phyloP scores from a whole-genome alignment of 1,140 invertebrate genomes.

The Cydia strobilella region DNA sequence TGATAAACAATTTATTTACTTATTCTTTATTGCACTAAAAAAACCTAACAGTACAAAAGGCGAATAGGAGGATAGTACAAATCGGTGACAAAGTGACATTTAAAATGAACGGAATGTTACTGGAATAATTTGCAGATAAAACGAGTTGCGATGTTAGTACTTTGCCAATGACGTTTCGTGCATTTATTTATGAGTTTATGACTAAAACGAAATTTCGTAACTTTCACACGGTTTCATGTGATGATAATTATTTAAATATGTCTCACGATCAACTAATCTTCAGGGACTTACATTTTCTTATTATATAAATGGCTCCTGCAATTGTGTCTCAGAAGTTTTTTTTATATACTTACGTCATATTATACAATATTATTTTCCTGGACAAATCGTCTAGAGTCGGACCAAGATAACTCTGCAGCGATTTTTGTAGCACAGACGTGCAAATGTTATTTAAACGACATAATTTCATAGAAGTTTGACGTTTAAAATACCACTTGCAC shows the following conservation, averaged over 20 bases:
- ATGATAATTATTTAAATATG: background rate
- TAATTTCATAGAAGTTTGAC: no score
- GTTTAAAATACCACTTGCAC: no score
- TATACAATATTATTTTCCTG: background rate
- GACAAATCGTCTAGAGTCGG: no score
- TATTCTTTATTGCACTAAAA: no score
- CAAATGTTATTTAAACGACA: no score
- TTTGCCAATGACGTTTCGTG: conserved; percentile 6
- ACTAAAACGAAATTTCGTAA: background rate
- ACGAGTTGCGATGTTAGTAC: conserved; percentile 1
- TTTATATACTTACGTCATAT: no score
- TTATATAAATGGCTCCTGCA: background rate
- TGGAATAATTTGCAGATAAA: conserved; percentile 2
- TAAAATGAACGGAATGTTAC: background rate
- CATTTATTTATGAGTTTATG: background rate
- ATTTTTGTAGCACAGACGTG: no score
- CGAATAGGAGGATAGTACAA: no score
- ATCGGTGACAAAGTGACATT: background rate
- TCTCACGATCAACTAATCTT: background rate
- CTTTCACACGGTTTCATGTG: background rate
- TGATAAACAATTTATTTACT: no score
- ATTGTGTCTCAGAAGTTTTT: no score
- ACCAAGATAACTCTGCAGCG: no score
- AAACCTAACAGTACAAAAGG: no score
- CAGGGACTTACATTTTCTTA: background rate